A percentile compares a stretch with the other conserved stretches of the same genome.
Conservation (phyloP, 2,888 invertebrate species). For the Mechanitis mazaeus region DNA sequence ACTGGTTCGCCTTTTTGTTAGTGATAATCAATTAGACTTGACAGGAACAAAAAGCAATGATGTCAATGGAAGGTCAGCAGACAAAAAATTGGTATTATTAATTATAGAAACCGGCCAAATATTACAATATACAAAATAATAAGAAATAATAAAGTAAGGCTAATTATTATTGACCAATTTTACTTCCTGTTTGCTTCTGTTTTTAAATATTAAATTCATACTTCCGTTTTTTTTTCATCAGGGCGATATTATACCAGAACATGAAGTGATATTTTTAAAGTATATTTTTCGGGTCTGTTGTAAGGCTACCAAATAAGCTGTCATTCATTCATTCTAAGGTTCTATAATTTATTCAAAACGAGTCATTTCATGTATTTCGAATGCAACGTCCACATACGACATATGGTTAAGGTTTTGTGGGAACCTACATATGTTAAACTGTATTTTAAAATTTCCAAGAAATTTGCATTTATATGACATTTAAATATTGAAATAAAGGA, state of each 20-base stretch:
- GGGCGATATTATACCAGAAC: not conserved
- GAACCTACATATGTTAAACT: slow-evolving; percentile 29
- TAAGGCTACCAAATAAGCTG: not conserved
- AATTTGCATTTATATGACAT: not conserved
- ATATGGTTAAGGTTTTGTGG: slow-evolving; percentile 29
- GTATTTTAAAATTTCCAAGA: slow-evolving; percentile 1
- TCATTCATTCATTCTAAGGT: not conserved
- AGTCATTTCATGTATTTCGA: slow-evolving; percentile 18
- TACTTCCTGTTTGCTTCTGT: no score
- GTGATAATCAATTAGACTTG: slow-evolving; percentile 26
- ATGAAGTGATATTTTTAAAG: not conserved
- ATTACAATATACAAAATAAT: not conserved
- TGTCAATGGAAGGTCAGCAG: slow-evolving; percentile 31
- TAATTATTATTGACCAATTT: no score
- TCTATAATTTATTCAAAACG: slow-evolving; percentile 7
- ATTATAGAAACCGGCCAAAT: slow-evolving; percentile 12
- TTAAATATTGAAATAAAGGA: not conserved
- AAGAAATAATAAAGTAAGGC: no score
- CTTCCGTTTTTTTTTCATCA: no score
- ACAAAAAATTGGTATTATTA: slow-evolving; percentile 16
- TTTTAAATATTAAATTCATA: no score
- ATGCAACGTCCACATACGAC: slow-evolving; percentile 20
- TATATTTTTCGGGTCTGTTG: not conserved
- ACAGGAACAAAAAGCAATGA: slow-evolving; percentile 30
- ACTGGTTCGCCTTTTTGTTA: slow-evolving; percentile 27